Evolutionary conservation across 2,888 invertebrate genomes (phyloP).

Genomic region (Pherbina coryleti): DNA sequence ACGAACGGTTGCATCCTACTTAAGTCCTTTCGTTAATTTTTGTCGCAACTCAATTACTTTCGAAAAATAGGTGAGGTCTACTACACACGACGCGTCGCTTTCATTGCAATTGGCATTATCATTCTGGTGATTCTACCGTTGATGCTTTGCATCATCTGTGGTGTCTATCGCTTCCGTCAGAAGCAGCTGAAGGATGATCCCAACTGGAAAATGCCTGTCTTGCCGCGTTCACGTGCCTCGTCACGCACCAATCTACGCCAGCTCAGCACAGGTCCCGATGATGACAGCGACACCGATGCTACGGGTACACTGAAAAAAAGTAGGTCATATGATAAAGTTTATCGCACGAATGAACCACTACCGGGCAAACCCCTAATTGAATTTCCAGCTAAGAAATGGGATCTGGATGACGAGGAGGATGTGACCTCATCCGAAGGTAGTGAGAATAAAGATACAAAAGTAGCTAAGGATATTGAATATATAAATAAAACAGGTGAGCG

Average conservation of each 20-base stretch:
- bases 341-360: slow-evolving; percentile 87
- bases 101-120: slow-evolving; percentile 81
- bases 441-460: slow-evolving; percentile 75
- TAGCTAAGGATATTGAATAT: slow-evolving; percentile 76
- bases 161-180: slow-evolving; percentile 76
- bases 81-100: slow-evolving; percentile 79
- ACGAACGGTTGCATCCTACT: not conserved
- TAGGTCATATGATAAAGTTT: slow-evolving; percentile 83
- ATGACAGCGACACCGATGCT: slow-evolving; percentile 66
- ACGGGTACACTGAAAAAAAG: slow-evolving; percentile 76
- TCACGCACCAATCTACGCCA: slow-evolving; percentile 73
- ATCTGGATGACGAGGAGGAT: slow-evolving; percentile 79
- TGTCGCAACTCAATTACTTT: not conserved
- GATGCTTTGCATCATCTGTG: slow-evolving; percentile 74
- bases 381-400: slow-evolving; percentile 86
- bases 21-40: slow-evolving; percentile 4
- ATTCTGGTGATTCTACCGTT: slow-evolving; percentile 79
- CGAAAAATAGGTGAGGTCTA: slow-evolving; percentile 73
- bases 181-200: slow-evolving; percentile 74
- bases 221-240: slow-evolving; percentile 74
- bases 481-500: slow-evolving; percentile 70
- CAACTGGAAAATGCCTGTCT: slow-evolving; percentile 72
- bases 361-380: slow-evolving; percentile 79
- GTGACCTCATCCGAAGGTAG: slow-evolving; percentile 75
- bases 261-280: slow-evolving; percentile 70